phyloP scores from a whole-genome alignment of 2,797 vertebrate species.

The Pangasius sanitwongsei region DNA sequence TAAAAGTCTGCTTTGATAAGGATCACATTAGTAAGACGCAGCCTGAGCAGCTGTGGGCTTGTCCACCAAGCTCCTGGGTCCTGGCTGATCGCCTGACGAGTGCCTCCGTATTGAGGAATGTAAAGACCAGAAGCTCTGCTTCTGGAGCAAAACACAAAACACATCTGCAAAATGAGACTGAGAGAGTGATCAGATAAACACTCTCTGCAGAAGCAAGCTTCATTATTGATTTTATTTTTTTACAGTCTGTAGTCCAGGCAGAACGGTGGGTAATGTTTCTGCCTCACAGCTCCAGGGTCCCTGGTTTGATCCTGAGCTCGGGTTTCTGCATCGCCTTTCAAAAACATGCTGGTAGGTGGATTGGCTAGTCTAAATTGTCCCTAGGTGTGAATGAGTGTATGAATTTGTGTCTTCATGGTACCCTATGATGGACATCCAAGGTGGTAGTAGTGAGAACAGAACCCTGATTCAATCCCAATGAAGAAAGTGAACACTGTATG shows the following conservation, averaged over 20 bases:
- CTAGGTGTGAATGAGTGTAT: not conserved
- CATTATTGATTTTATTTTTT: not conserved
- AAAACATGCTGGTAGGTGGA: not conserved
- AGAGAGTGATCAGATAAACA: conserved; percentile 1
- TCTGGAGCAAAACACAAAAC: conserved; percentile 38
- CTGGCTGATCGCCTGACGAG: conserved; percentile 50
- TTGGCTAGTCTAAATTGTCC: not conserved
- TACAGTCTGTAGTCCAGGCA: not conserved
- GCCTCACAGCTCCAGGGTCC: not conserved
- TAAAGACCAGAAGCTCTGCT: conserved; percentile 43
- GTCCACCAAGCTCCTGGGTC: conserved; percentile 49
- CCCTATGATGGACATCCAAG: not conserved
- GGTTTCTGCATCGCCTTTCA: not conserved
- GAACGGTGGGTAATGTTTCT: not conserved
- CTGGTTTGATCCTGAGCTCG: not conserved
- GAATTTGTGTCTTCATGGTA: not conserved
- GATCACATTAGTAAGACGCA: conserved; percentile 57
- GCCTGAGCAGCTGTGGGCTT: conserved; percentile 32
- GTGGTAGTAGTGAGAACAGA: not conserved
- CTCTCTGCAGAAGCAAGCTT: not conserved
- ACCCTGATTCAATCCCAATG: not conserved
- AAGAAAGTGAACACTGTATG: not conserved
- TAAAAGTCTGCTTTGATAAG: conserved; percentile 53
- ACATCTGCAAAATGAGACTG: not conserved
- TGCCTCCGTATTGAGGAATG: conserved; percentile 52